Conservation (phyloP, 2,888 invertebrate species). For the Anoncus sp. region DNA sequence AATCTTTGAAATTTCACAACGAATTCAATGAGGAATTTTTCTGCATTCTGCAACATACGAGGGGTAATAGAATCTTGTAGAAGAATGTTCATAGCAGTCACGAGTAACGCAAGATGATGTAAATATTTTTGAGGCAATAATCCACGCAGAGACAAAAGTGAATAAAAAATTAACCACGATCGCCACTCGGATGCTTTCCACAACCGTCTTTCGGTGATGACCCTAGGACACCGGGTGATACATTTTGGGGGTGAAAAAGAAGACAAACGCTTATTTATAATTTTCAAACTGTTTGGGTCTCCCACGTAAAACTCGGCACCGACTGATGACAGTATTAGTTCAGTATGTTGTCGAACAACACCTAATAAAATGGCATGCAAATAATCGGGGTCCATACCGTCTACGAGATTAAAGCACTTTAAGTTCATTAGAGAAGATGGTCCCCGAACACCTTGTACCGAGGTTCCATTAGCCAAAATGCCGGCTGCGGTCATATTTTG, state of each 20-base stretch:
- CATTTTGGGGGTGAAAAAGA: slow-evolving; percentile 45
- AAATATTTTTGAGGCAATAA: background rate
- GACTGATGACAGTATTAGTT: slow-evolving; percentile 8
- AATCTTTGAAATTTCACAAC: slow-evolving; percentile 32
- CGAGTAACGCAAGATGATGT: slow-evolving; percentile 3
- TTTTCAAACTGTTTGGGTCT: slow-evolving; percentile 24
- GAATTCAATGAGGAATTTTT: slow-evolving; percentile 13
- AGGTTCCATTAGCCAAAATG: background rate
- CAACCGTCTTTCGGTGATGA: slow-evolving; percentile 18
- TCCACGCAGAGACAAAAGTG: background rate
- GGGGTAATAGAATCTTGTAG: slow-evolving; percentile 12
- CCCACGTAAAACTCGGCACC: slow-evolving; percentile 36
- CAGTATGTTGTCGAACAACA: slow-evolving; percentile 35
- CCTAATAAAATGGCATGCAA: slow-evolving; percentile 62
- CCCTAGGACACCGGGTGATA: slow-evolving; percentile 50
- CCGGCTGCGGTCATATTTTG: background rate
- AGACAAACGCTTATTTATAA: slow-evolving; percentile 48
- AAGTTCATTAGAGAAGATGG: slow-evolving; percentile 54
- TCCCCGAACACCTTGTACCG: slow-evolving; percentile 43
- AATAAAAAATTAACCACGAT: slow-evolving; percentile 45
- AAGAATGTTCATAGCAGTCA: slow-evolving; percentile 17
- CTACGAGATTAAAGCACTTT: slow-evolving; percentile 57
- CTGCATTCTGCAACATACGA: slow-evolving; percentile 9
- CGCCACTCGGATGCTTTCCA: slow-evolving; percentile 65
- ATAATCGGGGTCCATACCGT: slow-evolving; percentile 63